Conservation (phyloP, 2,797 vertebrate species). For the Apogon hyalosoma region DNA sequence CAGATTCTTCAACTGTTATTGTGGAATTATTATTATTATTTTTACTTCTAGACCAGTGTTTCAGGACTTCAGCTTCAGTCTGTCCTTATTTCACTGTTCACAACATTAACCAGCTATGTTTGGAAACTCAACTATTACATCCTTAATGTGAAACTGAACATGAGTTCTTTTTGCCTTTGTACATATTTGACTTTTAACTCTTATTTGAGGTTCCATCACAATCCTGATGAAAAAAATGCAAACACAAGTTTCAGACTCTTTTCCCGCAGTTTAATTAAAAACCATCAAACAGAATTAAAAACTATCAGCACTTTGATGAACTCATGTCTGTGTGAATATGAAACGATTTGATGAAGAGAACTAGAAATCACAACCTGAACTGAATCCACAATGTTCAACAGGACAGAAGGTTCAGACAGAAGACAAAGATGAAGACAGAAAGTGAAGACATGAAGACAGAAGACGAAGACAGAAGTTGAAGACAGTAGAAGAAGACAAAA, state of each 20-base stretch:
- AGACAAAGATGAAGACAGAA: too few relatives aligned
- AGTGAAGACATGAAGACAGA: too few relatives aligned
- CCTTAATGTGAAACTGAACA: background rate
- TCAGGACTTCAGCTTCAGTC: too few relatives aligned
- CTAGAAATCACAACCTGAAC: constrained; percentile 16
- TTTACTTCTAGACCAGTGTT: too few relatives aligned
- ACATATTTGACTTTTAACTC: background rate
- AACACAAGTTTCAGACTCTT: constrained; percentile 5
- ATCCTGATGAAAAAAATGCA: constrained; percentile 15
- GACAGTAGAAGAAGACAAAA: too few relatives aligned
- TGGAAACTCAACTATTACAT: too few relatives aligned
- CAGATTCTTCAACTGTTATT: too few relatives aligned
- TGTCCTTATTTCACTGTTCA: background rate
- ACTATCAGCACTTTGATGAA: constrained; percentile 43
- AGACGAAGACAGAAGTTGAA: too few relatives aligned
- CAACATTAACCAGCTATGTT: background rate
- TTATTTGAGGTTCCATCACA: background rate
- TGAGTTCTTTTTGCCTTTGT: constrained; percentile 2
- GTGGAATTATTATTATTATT: too few relatives aligned
- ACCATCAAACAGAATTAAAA: constrained; percentile 62
- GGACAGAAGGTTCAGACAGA: too few relatives aligned
- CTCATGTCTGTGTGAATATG: constrained; percentile 46
- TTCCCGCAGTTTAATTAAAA: constrained; percentile 39
- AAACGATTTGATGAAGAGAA: constrained; percentile 57
- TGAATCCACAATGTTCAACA: too few relatives aligned